phyloP scores from a whole-genome alignment of 2,113 vertebrate species.

The Phylloscopus trochiloides region DNA sequence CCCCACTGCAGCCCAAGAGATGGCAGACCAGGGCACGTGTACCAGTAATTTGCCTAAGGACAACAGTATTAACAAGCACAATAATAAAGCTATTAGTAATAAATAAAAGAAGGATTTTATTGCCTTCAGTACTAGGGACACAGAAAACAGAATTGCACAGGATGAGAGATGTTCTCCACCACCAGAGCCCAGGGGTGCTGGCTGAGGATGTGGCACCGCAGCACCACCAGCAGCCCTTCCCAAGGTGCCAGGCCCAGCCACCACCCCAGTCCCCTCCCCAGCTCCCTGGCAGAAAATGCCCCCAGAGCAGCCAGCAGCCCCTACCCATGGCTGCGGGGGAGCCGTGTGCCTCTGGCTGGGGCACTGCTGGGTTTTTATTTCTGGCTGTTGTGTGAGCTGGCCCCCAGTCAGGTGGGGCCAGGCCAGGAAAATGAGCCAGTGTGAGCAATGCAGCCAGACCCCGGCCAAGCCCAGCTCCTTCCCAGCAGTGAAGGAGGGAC shows the following conservation, averaged over 20 bases:
- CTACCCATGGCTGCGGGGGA: background rate
- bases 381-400: conserved; percentile 26
- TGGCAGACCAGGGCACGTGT: fast-evolving
- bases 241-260: background rate
- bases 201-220: fast-evolving
- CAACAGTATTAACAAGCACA: background rate
- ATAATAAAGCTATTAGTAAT: background rate
- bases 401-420: conserved; percentile 20
- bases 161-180: background rate
- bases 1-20: background rate
- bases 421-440: conserved; percentile 54
- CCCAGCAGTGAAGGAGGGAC: conserved; percentile 24
- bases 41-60: background rate
- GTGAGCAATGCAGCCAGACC: background rate
- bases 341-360: background rate
- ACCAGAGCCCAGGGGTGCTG: background rate
- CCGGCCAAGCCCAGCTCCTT: background rate
- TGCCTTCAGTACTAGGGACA: conserved; percentile 33
- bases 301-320: background rate
- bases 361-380: background rate
- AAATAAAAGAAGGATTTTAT: conserved; percentile 58
- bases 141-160: background rate
- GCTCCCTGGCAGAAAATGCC: background rate
- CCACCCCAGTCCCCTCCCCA: fast-evolving
- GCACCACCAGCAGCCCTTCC: background rate